Conservation (phyloP, 2,113 vertebrate species). For the Pseudorasbora parva region DNA sequence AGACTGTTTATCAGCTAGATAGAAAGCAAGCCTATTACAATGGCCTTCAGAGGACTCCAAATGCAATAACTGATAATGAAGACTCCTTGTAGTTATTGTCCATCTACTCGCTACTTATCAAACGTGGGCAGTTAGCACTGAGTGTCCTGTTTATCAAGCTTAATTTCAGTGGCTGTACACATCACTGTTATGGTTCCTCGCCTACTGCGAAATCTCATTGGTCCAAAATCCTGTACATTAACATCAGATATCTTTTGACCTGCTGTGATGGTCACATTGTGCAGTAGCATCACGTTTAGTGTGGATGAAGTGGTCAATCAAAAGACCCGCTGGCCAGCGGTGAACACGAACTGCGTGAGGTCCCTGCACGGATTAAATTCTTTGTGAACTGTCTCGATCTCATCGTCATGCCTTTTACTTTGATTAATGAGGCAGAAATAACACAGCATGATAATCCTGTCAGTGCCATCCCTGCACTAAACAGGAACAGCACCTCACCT, state of each 20-base stretch:
- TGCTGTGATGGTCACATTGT: background rate
- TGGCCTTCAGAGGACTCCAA: conserved; percentile 10
- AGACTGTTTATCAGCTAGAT: conserved; percentile 21
- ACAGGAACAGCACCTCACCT: conserved; percentile 12
- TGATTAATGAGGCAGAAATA: conserved; percentile 59
- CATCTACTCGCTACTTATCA: background rate
- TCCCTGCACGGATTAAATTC: conserved; percentile 48
- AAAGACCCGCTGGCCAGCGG: background rate
- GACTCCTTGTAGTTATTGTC: conserved; percentile 19
- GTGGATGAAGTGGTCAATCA: background rate
- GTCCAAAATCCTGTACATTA: background rate
- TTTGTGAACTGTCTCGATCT: conserved; percentile 53
- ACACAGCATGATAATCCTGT: conserved; percentile 38
- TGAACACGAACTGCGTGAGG: conserved; percentile 37
- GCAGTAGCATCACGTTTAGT: background rate
- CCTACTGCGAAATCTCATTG: background rate
- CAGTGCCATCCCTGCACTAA: conserved; percentile 39
- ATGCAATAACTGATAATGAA: conserved; percentile 61
- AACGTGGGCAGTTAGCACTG: conserved; percentile 3
- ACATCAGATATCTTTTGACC: background rate
- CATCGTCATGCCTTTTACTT: conserved; percentile 57
- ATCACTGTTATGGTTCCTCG: background rate
- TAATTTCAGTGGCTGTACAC: background rate
- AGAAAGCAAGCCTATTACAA: conserved; percentile 1
- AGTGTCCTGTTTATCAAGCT: background rate